Evolutionary conservation across 2,888 invertebrate genomes (phyloP), one percentile per base, ranked within the genome.

Genomic region (Erannis defoliaria): DNA sequence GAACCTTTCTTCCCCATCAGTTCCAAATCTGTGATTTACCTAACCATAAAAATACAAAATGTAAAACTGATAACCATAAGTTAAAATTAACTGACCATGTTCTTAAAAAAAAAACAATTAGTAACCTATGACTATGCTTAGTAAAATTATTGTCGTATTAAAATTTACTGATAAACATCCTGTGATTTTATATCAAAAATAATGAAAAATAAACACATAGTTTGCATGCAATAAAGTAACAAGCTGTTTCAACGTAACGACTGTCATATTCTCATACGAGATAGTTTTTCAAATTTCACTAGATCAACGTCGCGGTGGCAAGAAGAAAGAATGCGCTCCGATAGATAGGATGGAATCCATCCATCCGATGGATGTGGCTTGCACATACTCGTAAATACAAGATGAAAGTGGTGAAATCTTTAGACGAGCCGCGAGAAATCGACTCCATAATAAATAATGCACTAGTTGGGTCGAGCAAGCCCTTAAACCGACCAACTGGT

Each of bases 401-500:
- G 88, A 90, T 86, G 92, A 92, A 92, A 93, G 90, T 91, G 82
- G 92, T 86, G 92, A 93, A 92, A 92, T 89, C 90, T 86, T 72
- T 76, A 80, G 82, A 82, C 79, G 74, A 80, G 78, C 82, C 75
- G 71, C 85, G 85, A 91, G 92, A 92, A 91, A 90, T 91, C 90
- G 85, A 82, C 75, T 78, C 78, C 72, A 85, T 86, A 87, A 90
- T 91, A 92, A 90, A 92, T 92, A 92, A 89, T 90, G 87, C 89
- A 90, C 90, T 86, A 88, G 90, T 87, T 89, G 77, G 75, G 76
- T 72, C 80, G 73, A 79, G 72, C 76, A 72, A 84, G 89, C 89
- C 91, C 91, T 91, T 87, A 84, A 79, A 78, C 73, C 75, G 76
- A 57, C 75, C 64, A 76, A 90, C 89, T 82, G 80, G 88, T 89